These are phyloP conservation scores for Agrilus planipennis DNA, from an alignment of 1,140 invertebrate genomes.

Conservation along the genomic window DNA sequence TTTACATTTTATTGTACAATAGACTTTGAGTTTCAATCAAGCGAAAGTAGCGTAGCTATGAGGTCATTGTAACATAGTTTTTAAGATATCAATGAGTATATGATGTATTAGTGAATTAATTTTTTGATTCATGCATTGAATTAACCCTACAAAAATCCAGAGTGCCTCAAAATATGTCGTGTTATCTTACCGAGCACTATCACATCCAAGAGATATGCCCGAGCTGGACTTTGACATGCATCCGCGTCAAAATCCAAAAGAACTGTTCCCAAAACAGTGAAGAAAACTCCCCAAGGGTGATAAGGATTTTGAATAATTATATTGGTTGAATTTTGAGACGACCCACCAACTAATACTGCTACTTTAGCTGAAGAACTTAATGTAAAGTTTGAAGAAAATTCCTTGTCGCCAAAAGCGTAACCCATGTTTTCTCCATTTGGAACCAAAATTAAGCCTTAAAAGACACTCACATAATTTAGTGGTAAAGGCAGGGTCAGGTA, in stretches of 20 bases:
- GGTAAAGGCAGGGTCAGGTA: too few relatives aligned
- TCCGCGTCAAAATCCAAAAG: conserved; percentile 92
- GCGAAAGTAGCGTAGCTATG: too few relatives aligned
- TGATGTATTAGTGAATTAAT: neutral
- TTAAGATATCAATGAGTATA: neutral
- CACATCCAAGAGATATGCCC: conserved; percentile 87
- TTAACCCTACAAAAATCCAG: too few relatives aligned
- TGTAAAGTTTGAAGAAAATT: conserved; percentile 27
- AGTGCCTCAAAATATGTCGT: too few relatives aligned
- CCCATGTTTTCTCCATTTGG: conserved; percentile 84
- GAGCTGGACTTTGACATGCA: conserved; percentile 85
- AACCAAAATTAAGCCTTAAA: conserved; percentile 67
- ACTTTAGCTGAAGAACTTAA: conserved; percentile 32
- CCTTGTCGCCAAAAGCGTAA: conserved; percentile 61
- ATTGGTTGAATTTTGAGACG: conserved; percentile 10
- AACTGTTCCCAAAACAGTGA: conserved; percentile 87
- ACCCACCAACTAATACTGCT: conserved; percentile 26
- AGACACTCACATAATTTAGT: neutral
- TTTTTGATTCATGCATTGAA: neutral
- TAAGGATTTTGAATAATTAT: too few relatives aligned
- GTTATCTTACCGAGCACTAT: conserved; percentile 65
- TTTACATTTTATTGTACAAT: too few relatives aligned
- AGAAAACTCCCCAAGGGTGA: conserved; percentile 80
- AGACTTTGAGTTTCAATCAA: too few relatives aligned
- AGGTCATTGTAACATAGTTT: too few relatives aligned